phyloP scores from a whole-genome alignment of 2,797 vertebrate species.

The Molossus alvarezi region DNA sequence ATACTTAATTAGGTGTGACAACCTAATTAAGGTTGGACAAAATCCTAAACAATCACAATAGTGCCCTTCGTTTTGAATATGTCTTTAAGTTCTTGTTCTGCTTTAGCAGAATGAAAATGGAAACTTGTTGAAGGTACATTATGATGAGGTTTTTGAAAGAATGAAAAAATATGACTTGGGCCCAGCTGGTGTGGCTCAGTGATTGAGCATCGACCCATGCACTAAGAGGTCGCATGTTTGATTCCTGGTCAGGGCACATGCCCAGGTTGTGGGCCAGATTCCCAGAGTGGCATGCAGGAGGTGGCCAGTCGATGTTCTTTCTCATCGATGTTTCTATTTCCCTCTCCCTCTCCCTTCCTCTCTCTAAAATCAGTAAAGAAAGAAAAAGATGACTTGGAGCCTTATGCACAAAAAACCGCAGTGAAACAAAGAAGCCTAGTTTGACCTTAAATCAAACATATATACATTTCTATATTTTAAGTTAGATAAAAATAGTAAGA shows the following conservation, averaged over 20 bases:
- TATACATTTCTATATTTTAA: constrained; percentile 36
- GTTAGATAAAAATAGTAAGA: constrained; percentile 62
- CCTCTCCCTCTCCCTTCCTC: no score
- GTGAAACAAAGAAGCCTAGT: not conserved
- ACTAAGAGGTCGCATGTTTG: no score
- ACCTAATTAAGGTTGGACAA: constrained; percentile 13
- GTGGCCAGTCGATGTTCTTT: no score
- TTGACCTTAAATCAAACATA: constrained; percentile 17
- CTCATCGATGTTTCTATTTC: no score
- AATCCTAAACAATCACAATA: constrained; percentile 57
- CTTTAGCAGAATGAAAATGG: constrained; percentile 37
- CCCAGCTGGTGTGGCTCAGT: no score
- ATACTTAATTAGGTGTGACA: not conserved
- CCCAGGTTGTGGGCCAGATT: no score
- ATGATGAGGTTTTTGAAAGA: constrained; percentile 1
- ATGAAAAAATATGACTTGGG: not conserved
- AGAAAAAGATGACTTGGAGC: constrained; percentile 18
- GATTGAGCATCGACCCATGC: no score
- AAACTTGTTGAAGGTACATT: constrained; percentile 31
- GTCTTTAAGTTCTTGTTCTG: constrained; percentile 58
- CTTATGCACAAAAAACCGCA: not conserved
- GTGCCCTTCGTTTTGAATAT: constrained; percentile 55
- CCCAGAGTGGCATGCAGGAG: no score
- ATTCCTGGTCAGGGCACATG: no score
- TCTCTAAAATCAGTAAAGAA: not conserved